These are phyloP conservation scores for Calycopis cecrops DNA, from an alignment of 1,140 invertebrate genomes.

Conservation along the genomic window DNA sequence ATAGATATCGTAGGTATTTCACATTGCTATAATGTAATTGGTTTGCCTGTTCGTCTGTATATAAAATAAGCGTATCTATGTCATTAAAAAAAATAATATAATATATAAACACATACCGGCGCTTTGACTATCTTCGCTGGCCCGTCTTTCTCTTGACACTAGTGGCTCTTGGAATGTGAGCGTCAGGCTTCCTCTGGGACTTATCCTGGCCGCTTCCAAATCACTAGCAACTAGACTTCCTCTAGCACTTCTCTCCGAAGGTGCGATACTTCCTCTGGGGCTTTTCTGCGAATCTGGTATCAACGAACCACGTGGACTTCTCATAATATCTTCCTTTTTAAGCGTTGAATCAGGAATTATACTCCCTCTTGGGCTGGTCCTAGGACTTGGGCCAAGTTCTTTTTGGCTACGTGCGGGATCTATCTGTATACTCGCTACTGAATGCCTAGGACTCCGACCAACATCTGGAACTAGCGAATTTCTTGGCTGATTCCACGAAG, in stretches of 20 bases:
- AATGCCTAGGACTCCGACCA: constrained; percentile 77
- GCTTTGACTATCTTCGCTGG: constrained; percentile 75
- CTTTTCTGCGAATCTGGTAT: constrained; percentile 75
- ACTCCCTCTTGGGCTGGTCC: constrained; percentile 78
- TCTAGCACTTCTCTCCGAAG: constrained; percentile 63
- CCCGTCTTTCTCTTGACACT: constrained; percentile 72
- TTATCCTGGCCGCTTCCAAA: constrained; percentile 65
- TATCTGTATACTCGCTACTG: constrained; percentile 69
- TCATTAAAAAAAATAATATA: no score
- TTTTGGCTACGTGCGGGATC: constrained; percentile 76
- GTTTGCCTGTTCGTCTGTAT: no score
- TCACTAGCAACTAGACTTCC: constrained; percentile 72
- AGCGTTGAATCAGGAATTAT: constrained; percentile 71
- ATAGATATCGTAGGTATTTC: no score
- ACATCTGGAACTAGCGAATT: constrained; percentile 66
- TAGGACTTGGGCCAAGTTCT: constrained; percentile 75
- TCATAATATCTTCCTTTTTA: constrained; percentile 65
- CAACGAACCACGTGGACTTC: constrained; percentile 79
- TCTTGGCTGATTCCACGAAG: constrained; percentile 69
- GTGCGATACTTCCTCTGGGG: constrained; percentile 77
- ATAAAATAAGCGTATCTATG: no score
- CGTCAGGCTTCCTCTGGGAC: constrained; percentile 76
- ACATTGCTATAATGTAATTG: no score
- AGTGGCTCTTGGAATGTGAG: constrained; percentile 78
- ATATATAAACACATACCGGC: constrained; percentile 36